Percentiles rank a stretch among this genome's conserved stretches.
Conservation (phyloP, 2,113 vertebrate species). For the Burhinus oedicnemus region DNA sequence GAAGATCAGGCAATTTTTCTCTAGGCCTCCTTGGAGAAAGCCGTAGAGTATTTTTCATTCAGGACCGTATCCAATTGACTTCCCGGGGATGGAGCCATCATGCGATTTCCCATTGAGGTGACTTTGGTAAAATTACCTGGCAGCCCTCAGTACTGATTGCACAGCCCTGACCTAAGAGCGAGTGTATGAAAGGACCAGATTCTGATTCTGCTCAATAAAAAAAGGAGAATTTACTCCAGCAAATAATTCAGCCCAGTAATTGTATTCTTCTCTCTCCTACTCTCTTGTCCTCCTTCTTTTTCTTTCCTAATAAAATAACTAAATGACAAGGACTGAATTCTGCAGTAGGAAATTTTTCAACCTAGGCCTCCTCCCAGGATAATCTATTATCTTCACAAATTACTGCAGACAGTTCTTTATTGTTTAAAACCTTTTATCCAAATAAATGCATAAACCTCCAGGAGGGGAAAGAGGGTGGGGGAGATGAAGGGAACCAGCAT, state of each 20-base stretch:
- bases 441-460: conserved; percentile 57
- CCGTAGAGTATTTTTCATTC: background rate
- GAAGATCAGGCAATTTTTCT: background rate
- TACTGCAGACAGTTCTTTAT: conserved; percentile 56
- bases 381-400: conserved; percentile 56
- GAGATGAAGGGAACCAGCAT: background rate
- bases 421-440: conserved; percentile 67
- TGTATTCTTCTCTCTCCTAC: background rate
- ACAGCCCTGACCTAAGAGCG: background rate
- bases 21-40: background rate
- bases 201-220: background rate
- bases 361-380: conserved; percentile 41
- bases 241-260: background rate
- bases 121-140: background rate
- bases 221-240: background rate
- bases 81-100: background rate
- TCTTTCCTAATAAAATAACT: conserved; percentile 17
- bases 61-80: background rate
- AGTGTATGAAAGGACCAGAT: background rate
- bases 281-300: conserved; percentile 1
- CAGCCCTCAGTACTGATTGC: background rate
- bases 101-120: background rate
- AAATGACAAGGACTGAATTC: conserved; percentile 23
- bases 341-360: conserved; percentile 8
- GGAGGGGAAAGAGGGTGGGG: background rate